phyloP scores from a whole-genome alignment of 2,113 vertebrate species.

The Entosphenus tridentatus region DNA sequence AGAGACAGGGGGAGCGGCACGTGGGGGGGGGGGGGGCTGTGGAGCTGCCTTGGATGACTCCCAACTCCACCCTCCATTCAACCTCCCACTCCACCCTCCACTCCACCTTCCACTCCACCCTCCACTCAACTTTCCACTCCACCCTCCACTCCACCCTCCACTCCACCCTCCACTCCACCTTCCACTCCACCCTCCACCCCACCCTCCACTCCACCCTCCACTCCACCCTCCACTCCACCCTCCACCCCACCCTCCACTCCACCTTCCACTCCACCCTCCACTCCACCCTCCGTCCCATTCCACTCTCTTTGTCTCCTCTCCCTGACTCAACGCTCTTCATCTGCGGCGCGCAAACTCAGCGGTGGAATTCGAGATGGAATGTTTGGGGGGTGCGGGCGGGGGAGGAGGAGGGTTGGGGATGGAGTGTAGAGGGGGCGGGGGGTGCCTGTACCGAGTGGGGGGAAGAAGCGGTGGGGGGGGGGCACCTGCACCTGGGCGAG shows the following conservation, averaged over 20 bases:
- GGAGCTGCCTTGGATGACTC: neutral
- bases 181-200: neutral
- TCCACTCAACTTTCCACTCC: neutral
- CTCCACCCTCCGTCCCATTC: constrained; percentile 4
- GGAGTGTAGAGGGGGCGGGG: neutral
- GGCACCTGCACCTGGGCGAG: neutral
- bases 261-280: neutral
- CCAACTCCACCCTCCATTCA: neutral
- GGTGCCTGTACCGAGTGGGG: neutral
- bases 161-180: constrained; percentile 14
- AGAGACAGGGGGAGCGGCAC: no score
- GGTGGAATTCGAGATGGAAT: neutral
- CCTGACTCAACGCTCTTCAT: constrained; percentile 6
- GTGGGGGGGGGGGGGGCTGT: no score
- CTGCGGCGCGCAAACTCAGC: constrained; percentile 6
- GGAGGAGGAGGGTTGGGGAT: neutral
- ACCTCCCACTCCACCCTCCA: constrained; percentile 6
- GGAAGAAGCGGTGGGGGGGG: neutral
- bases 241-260: neutral
- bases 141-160: constrained; percentile 10
- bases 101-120: constrained; percentile 8
- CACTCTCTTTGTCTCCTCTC: neutral
- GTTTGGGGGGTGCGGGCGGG: neutral
- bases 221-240: constrained; percentile 8
- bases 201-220: neutral